Evolutionary conservation across 1,140 invertebrate species (phyloP), one percentile per base, ranked within the genome.

Genomic region (Drosophila seguyi): DNA sequence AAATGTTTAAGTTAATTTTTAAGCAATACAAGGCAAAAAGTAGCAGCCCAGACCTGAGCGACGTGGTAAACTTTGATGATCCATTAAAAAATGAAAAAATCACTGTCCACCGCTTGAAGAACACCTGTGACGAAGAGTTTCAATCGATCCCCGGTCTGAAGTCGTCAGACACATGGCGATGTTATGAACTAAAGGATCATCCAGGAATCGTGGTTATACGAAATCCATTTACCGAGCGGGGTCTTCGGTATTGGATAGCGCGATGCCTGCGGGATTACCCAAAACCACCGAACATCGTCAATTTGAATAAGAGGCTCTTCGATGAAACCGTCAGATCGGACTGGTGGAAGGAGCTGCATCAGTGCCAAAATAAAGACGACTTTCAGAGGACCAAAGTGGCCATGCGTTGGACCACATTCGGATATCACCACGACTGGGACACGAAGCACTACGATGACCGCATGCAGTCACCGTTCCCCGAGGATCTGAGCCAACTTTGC

Each of bases 401-500:
- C 91, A 93, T 99, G 60, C 93, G 98, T 84, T 99, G 98, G 98
- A 95, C 96, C 16, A 99, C 98, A 3, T 92, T 99, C 38, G 98
- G 98, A 20, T 99, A 98, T 92, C 98, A 99, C 93, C 98, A 99
- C 92, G 95, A 99, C 93, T 99, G 98, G 98, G 95, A 98, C 85
- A 97, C 97, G 47, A 99, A 99, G 94, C 94, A 95, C 25, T 97
- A 98, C 87, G 94, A 93, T 42, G 96, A 97, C 93, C 91, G 94
- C 20, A 94, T 94, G 61, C 95, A 94, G 91, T 93, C 93, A 47
- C 59, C 91, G 36, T 97, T 98, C 93, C 97, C 97, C 4, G 25
- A 78, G 42, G 97, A 98, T 84, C 93, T 98, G 16, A 91, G 86
- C 34, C 85, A 93, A 11, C 78, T 98, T 47, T 95, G 95, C 50